Conservation (phyloP, 1,140 invertebrate genomes). For the Drosophila ananassae region DNA sequence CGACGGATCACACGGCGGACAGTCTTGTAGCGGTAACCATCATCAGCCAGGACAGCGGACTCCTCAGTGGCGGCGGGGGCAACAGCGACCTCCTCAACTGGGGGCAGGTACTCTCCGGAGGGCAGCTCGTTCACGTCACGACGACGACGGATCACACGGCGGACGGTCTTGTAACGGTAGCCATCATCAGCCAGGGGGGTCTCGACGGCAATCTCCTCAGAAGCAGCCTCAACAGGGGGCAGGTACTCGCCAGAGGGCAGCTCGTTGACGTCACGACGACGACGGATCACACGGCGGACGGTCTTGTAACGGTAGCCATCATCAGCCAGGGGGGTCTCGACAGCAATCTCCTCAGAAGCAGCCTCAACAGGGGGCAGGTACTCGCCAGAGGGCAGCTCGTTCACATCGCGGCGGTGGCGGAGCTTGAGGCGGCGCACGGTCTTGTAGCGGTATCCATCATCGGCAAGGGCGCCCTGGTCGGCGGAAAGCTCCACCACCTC, state of each 20-base stretch:
- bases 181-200: conserved; percentile 58
- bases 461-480: conserved; percentile 62
- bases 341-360: conserved; percentile 29
- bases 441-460: conserved; percentile 82
- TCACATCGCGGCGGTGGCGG: conserved; percentile 75
- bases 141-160: conserved; percentile 64
- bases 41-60: conserved; percentile 53
- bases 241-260: conserved; percentile 55
- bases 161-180: conserved; percentile 73
- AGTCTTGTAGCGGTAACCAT: conserved; percentile 72
- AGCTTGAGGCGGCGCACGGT: conserved; percentile 67
- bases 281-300: conserved; percentile 66
- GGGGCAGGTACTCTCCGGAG: conserved; percentile 62
- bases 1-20: conserved; percentile 53
- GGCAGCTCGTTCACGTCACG: conserved; percentile 66
- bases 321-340: conserved; percentile 46
- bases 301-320: conserved; percentile 77
- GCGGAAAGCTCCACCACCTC: conserved; percentile 48
- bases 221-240: conserved; percentile 56
- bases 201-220: conserved; percentile 37
- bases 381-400: conserved; percentile 54
- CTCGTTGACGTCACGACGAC: conserved; percentile 68
- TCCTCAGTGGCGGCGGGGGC: conserved; percentile 17
- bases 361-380: conserved; percentile 64
- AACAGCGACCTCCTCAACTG: conserved; percentile 31